A percentile compares a stretch with the other conserved stretches of the same genome.
Evolutionary conservation across 2,888 invertebrate species (phyloP).

Genomic region (Eupithecia dodoneata): DNA sequence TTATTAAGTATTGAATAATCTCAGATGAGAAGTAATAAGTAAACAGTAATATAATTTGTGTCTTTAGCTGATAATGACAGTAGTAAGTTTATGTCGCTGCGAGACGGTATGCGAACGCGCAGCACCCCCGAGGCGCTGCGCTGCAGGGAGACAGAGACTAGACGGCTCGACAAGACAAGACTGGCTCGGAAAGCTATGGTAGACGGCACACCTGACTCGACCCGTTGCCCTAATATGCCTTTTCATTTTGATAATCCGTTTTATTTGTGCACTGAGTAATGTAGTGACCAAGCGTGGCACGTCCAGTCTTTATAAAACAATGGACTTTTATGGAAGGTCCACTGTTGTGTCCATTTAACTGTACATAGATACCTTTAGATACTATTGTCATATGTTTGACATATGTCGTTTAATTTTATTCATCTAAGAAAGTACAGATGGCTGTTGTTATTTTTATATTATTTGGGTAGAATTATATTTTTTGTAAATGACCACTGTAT

Average conservation of each 20-base stretch:
- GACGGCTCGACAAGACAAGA: constrained; percentile 41
- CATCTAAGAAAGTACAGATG: constrained; percentile 84
- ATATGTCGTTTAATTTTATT: constrained; percentile 83
- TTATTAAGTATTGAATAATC: constrained; percentile 81
- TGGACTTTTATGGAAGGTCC: constrained; percentile 60
- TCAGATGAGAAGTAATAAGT: constrained; percentile 78
- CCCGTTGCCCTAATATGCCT: constrained; percentile 61
- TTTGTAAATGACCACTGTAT: constrained; percentile 84
- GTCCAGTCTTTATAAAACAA: constrained; percentile 70
- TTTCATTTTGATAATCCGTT: constrained; percentile 55
- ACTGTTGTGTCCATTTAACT: constrained; percentile 70
- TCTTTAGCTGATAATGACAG: constrained; percentile 81
- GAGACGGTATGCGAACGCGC: constrained; percentile 47
- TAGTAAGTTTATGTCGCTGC: constrained; percentile 80
- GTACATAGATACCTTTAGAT: constrained; percentile 82
- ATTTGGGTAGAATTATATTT: constrained; percentile 84
- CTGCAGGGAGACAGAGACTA: constrained; percentile 23
- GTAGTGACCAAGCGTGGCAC: constrained; percentile 76
- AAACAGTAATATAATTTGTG: constrained; percentile 83
- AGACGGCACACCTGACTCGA: constrained; percentile 48
- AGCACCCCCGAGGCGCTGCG: neutral
- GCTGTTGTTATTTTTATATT: constrained; percentile 85
- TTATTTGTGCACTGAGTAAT: constrained; percentile 65
- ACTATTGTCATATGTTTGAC: constrained; percentile 83
- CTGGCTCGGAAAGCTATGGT: constrained; percentile 46